Base-by-base conservation (phyloP, 2,797 vertebrate genomes). In the Halcyon chelicuti region DNA sequence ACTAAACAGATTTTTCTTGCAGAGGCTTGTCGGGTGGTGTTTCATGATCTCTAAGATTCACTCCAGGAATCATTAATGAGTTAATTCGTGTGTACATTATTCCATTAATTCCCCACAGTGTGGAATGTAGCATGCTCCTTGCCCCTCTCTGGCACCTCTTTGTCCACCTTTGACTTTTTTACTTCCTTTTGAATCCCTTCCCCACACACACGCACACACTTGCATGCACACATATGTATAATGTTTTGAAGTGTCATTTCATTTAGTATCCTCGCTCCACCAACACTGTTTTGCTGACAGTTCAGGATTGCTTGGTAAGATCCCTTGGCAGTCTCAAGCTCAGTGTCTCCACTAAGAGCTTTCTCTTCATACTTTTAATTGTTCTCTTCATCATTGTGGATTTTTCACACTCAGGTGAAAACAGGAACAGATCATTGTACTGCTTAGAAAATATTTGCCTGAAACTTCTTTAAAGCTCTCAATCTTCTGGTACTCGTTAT, bases 31-130 rank as follows among this genome's bases (percentile, higher is more conserved):
- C 39, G 79, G 35, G 21, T 63, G 81, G 16, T 57, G 61, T 83
- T 46, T 73, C 51, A 10, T 61, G 63, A 88, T 86, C 85, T 91
- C 92, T 35, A n/a, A 28, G 80, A 76, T 37, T 79, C 65, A 73
- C 88, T 96, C 52, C 75, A 86, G 86, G 78, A 73, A 83, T 80
- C 71, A 74, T 67, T 86, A 88, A 91, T 88, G 67, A 86, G 60
- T 88, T 94, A 93, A 86, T 90, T 90, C 80, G 67, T 62, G 57
- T 93, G 60, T 85, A 61, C 37, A 21, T 70, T 67, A 80, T 61
- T 92, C 49, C 49, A 74, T 49, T 87, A 89, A 85, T 88, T 92
- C 63, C 71, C 83, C 68, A 42, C 74, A 73, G 74, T 46, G 71
- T 80, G 70, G 72, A 85, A 85, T 7, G 46, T 40, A 73, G n/a